Base-by-base conservation (phyloP, 2,113 vertebrate genomes). In the Nothoprocta pentlandii region DNA sequence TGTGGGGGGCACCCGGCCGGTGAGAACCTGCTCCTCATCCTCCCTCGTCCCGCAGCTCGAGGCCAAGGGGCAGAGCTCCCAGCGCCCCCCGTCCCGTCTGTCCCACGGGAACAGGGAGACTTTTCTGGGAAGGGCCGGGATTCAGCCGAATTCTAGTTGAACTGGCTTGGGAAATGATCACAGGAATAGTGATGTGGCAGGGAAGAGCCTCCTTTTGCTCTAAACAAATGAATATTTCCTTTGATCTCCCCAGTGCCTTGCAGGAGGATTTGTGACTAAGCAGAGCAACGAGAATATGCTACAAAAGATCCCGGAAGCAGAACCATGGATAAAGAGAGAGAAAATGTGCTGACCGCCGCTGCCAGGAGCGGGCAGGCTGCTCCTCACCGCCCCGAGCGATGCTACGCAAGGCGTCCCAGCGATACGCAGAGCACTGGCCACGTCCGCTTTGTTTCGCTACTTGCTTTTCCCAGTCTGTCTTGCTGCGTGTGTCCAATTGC, bases 221-320 rank as follows among this genome's bases (percentile, higher is more conserved):
- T 66, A 86, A 90, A 80, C 85, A 69, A 81, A 73, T 23, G 49
- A 25, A 81, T 25, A 44, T 81, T 54, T 64, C 51, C 82, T 90
- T 86, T 90, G 66, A 84, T 94, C 67, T 81, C 77, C n/a, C 42
- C 89, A 97, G 97, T 95, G 85, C 95, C 96, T 73, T 94, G 92
- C 95, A 93, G 96, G 95, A 97, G 96, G 82, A 96, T 92, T 73
- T 96, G 94, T 89, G 96, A 97, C 88, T 96, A 95, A 96, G 74
- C 17, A 84, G 58, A 96, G 90, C 85, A 91, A 95, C 2, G 2
- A 82, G 85, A 87, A 82, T 44, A 71, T n/a, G 41, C 80, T 54
- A 66, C 23, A 46, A 90, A 56, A 87, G 71, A 89, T 64, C 22
- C 78, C 66, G 64, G 63, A 89, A 93, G 87, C 88, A 92, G 76